Base-by-base conservation (phyloP, 1,140 invertebrate species). In the Mesaphorura yosii region DNA sequence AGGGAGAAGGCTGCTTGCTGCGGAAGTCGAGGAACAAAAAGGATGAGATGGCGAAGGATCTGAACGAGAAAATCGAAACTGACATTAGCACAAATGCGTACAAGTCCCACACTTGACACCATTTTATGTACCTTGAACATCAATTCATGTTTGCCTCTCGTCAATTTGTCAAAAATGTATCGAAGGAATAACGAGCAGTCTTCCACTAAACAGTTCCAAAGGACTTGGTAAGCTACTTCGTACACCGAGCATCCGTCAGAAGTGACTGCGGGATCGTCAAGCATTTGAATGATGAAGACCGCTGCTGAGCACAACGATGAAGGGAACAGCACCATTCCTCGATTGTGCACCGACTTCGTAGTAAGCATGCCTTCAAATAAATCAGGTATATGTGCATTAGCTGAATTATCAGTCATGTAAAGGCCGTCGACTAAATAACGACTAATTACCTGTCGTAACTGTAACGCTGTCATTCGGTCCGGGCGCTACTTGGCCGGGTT, bases 1-100 rank as follows among this genome's bases (percentile, higher is more conserved):
- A 99, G 69, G n/a, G 90, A 87, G 71, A 96, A 97, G 1, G 95
- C 95, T 5, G 94, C 93, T 70, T 99, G 94, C 58, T 95, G 88
- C 0, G 95, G 95, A 29, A 98, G 69, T 51, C 88, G 81, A 3
- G 88, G 87, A 51, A 97, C 85, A 68, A 92, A 93, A 51, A 92
- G 76, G 19, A 99, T 86, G 1, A 98, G 72, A 65, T 95, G 91
- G 4, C 94, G 73, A 5, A 98, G 68, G 14, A 88, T 53, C 53
- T 56, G 40, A 37, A 47, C 55, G 26, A n/a, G n/a, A n/a, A n/a
- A n/a, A n/a, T n/a, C n/a, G n/a, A n/a, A n/a, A n/a, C n/a, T 34
- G n/a, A 34, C 31, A 34, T 34, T 34, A 34, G 31, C 31, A 34
- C 10, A 34, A 34, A 34, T 34, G 31, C 31, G 31, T 20, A 42